phyloP scores from a whole-genome alignment of 2,797 vertebrate genomes.

The Prunella strophiata region DNA sequence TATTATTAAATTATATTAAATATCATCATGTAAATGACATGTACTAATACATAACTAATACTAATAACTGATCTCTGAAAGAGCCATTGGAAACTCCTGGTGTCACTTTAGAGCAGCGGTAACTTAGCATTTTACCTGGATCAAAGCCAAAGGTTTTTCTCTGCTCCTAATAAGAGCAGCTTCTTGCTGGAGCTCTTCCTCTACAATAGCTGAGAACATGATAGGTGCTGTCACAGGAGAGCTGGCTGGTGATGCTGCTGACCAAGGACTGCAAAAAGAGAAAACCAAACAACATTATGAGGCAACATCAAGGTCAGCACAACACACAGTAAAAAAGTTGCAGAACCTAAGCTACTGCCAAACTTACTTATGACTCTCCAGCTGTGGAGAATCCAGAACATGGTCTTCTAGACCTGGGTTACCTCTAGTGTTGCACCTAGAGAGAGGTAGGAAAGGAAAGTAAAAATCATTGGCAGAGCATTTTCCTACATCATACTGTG shows the following conservation, averaged over 20 bases:
- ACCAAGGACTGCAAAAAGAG: conserved; percentile 87
- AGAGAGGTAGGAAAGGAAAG: neutral
- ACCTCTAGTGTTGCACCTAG: conserved; percentile 46
- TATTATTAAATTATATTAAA: neutral
- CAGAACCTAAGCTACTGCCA: neutral
- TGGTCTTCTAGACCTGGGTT: conserved; percentile 54
- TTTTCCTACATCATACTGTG: neutral
- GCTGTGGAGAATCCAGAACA: conserved; percentile 49
- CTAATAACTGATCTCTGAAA: neutral
- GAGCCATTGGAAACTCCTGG: neutral
- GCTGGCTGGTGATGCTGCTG: conserved; percentile 78
- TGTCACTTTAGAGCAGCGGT: neutral
- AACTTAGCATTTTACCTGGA: conserved; percentile 85
- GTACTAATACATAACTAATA: neutral
- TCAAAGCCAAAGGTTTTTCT: conserved; percentile 95
- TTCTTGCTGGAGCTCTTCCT: conserved; percentile 95
- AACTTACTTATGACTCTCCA: conserved; percentile 76
- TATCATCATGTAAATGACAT: neutral
- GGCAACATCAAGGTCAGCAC: neutral
- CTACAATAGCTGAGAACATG: conserved; percentile 93
- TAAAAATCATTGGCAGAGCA: neutral
- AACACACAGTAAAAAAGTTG: neutral
- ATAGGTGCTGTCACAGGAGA: conserved; percentile 77
- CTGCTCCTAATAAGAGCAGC: conserved; percentile 93
- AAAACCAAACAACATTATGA: neutral